Percentiles rank a stretch among this genome's conserved stretches.
Evolutionary conservation across 2,797 vertebrate species (phyloP).

Genomic region (Parotocinclus haroldoi): DNA sequence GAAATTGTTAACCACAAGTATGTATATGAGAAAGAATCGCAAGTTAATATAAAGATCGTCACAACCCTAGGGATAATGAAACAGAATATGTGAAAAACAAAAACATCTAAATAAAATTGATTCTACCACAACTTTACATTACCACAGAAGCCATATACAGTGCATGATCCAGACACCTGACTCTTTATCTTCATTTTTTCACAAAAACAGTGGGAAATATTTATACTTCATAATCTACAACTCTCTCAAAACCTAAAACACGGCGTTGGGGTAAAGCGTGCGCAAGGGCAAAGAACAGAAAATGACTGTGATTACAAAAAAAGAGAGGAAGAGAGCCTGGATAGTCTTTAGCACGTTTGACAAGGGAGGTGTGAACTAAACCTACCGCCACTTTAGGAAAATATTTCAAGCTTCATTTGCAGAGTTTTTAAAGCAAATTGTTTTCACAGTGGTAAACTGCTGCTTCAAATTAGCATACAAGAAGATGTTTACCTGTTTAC

Average conservation of each 20-base stretch:
- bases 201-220: too few relatives aligned
- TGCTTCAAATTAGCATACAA: conserved; percentile 56
- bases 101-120: too few relatives aligned
- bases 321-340: conserved; percentile 20
- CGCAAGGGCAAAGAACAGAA: neutral
- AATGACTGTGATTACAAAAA: neutral
- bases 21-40: too few relatives aligned
- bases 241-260: neutral
- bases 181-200: too few relatives aligned
- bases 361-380: conserved; percentile 63
- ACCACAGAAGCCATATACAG: too few relatives aligned
- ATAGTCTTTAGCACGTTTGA: conserved; percentile 42
- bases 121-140: too few relatives aligned
- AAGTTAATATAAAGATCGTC: too few relatives aligned
- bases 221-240: neutral
- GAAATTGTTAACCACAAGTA: too few relatives aligned
- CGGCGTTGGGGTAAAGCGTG: neutral
- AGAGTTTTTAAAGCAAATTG: conserved; percentile 59
- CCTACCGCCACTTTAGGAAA: conserved; percentile 57
- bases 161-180: too few relatives aligned
- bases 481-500: conserved; percentile 67
- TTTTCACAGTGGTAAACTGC: conserved; percentile 62
- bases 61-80: too few relatives aligned
- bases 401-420: conserved; percentile 64
- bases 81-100: too few relatives aligned